Evolutionary conservation across 2,113 vertebrate genomes (phyloP), one percentile per base, ranked within the genome.

Genomic region (Lophotis ruficrista): DNA sequence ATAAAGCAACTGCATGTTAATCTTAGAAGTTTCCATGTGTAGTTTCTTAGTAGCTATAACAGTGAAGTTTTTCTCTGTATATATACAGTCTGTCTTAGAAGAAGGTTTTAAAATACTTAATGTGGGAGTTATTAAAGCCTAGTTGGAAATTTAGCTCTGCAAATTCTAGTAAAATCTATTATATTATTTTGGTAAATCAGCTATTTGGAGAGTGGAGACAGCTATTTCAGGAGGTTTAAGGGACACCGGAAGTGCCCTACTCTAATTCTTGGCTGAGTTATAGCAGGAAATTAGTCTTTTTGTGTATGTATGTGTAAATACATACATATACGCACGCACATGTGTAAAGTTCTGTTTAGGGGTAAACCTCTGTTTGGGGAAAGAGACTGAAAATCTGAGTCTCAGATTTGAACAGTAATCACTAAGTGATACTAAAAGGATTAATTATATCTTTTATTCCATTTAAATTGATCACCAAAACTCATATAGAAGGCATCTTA

Each of bases 261-360:
- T 47, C 58, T 58, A 66, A 27, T 30, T 30, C 60, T 64, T 69
- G 45, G 12, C 27, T 48, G 45, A 82, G 5, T 60, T 78, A 24
- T 10, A 65, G 45, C 27, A 82, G 17, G 10, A 87, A 79, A 85
- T 54, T 0, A 45, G 4, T 54, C 7, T 4, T 66, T 78, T 77
- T 64, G 12, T 68, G n/a, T 54, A 11, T 18, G 1, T 33, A 0
- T 80, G 4, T 71, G 10, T 64, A 72, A 38, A 33, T 37, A 21
- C 8, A 21, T 27, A 27, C 16, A 14, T 3, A 25, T 4, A 27
- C 3, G 31, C 2, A n/a, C 0, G 4, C 12, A 68, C 2, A 24
- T 6, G 38, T 0, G 1, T 9, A 37, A 66, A 68, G 16, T n/a
- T 82, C 23, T 88, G 1, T 75, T 75, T 68, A 13, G 31, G 35